A percentile compares a stretch with the other conserved stretches of the same genome.
These are phyloP conservation scores for Eulemur coronatus DNA, from an alignment of 2,797 vertebrate species.

Conservation along the genomic window DNA sequence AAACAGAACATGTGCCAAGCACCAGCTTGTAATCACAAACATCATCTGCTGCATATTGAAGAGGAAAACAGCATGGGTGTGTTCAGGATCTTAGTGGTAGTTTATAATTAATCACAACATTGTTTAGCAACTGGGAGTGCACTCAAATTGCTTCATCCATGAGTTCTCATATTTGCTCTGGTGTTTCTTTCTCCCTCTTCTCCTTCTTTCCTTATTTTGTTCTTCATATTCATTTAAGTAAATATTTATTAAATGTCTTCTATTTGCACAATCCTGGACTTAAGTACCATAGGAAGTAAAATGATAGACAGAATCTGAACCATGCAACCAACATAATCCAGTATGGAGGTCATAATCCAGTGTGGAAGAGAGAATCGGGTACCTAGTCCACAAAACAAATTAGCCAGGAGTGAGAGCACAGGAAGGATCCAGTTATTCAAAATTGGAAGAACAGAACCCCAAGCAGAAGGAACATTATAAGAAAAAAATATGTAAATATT, in stretches of 20 bases:
- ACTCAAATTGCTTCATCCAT: not conserved
- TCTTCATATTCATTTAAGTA: not conserved
- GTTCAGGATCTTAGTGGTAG: not conserved
- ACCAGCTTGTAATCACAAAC: conserved; percentile 50
- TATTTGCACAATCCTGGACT: not conserved
- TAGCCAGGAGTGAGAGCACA: not conserved
- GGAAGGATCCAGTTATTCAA: not conserved
- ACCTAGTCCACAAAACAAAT: not conserved
- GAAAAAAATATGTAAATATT: not conserved
- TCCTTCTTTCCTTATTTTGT: not conserved
- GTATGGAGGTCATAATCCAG: not conserved
- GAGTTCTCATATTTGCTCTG: not conserved
- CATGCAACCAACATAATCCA: not conserved
- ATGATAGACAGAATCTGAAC: not conserved
- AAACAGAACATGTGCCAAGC: conserved; percentile 24
- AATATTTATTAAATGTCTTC: not conserved
- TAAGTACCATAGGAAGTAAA: not conserved
- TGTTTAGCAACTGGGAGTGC: not conserved
- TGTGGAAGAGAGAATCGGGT: not conserved
- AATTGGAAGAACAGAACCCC: not conserved
- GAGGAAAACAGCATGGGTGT: conserved; percentile 31
- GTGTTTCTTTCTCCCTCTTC: not conserved
- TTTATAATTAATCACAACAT: conserved; percentile 39
- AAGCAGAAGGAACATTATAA: not conserved
- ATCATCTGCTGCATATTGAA: conserved; percentile 46